Base-by-base conservation (phyloP, 2,888 invertebrate species). In the Vesta saturnalis region DNA sequence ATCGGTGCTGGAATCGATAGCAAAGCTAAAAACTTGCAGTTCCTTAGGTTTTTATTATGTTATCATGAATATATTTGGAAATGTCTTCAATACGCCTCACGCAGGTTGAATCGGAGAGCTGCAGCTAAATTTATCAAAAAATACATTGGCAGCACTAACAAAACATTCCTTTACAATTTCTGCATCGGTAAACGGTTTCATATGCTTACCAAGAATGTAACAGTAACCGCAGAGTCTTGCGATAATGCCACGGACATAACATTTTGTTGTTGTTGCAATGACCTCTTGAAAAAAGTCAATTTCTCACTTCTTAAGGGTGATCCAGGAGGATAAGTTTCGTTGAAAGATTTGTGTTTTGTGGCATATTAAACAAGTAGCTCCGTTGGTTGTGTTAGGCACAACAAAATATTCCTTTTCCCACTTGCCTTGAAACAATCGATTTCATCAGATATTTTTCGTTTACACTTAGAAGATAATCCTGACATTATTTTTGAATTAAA, bases 1-100 rank as follows among this genome's bases (percentile, higher is more conserved):
- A 67, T 70, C 70, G 23, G 65, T 71, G 61, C 68, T 69, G 62
- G 66, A 62, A 71, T 71, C 71, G 47, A 55, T 60, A 46, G 69
- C 69, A 55, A 47, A 16, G 47, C 47, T 47, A 47, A 43, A 43
- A 43, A 43, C 2, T 12, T 43, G 30, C 30, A 30, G n/a, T 43
- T 43, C 43, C 16, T 47, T 16, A 47, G 16, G 15, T 47, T n/a
- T n/a, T 16, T 15, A 47, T 47, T 47, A 47, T 15, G 8, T 14
- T 47, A 16, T 47, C 47, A 47, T 15, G n/a, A 47, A 47, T 47
- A 47, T 47, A 16, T 15, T 47, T 47, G 47, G n/a, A n/a, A 15
- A 47, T 47, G 1, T 47, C 15, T 47, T 47, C 47, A 47, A 47
- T 47, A 14, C 43, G 43, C 14, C 12, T 43, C 3, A 47, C 47